Evolutionary conservation across 1,140 invertebrate species (phyloP).

Genomic region (Battus philenor): DNA sequence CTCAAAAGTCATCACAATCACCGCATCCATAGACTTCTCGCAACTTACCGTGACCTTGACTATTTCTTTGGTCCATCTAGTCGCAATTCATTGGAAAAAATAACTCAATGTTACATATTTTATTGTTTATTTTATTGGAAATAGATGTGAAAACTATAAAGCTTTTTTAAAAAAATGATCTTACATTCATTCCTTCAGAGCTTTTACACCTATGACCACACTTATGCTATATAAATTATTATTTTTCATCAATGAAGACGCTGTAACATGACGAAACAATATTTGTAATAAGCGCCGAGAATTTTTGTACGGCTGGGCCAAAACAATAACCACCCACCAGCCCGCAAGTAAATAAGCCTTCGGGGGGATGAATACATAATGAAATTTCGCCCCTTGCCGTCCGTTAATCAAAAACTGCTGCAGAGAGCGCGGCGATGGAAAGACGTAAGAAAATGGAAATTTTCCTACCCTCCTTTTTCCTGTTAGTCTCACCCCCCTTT

Average conservation of each 20-base stretch:
- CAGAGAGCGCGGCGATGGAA: slow-evolving; percentile 50
- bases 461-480: slow-evolving; percentile 74
- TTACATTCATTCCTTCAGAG: no score
- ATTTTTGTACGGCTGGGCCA: slow-evolving; percentile 7
- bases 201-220: no score
- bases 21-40: no score
- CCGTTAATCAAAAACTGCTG: slow-evolving; percentile 75
- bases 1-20: no score
- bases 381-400: slow-evolving; percentile 66
- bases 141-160: no score
- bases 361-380: slow-evolving; percentile 70
- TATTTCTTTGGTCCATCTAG: no score
- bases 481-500: slow-evolving; percentile 51
- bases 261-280: background rate
- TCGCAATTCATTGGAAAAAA: no score
- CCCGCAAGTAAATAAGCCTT: slow-evolving; percentile 58
- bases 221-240: no score
- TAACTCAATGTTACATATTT: no score
- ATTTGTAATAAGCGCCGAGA: background rate
- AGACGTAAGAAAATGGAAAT: slow-evolving; percentile 75
- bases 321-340: slow-evolving; percentile 30
- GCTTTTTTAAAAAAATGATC: no score
- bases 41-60: no score
- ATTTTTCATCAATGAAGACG: background rate
- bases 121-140: no score